phyloP scores from a whole-genome alignment of 2,113 vertebrate species.

The Anarrhichthys ocellatus region DNA sequence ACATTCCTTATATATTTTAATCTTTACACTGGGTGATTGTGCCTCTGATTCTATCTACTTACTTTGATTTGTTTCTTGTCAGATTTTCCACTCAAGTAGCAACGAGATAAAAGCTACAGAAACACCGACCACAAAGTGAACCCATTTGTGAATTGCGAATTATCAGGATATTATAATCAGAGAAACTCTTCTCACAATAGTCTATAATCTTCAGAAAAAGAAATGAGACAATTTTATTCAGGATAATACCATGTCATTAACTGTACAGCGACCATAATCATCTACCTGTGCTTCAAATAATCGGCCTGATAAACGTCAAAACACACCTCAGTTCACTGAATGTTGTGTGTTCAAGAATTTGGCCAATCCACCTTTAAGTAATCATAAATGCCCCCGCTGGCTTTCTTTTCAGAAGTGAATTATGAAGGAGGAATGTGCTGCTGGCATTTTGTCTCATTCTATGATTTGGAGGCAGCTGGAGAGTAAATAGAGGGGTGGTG shows the following conservation, averaged over 20 bases:
- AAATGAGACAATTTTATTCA: conserved; percentile 20
- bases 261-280: conserved; percentile 37
- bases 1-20: background rate
- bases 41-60: background rate
- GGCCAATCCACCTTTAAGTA: conserved; percentile 50
- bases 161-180: conserved; percentile 7
- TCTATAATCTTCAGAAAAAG: conserved; percentile 2
- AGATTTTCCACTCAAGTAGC: background rate
- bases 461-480: conserved; percentile 58
- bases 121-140: background rate
- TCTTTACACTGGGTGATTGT: background rate
- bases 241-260: conserved; percentile 52
- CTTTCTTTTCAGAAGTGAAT: conserved; percentile 44
- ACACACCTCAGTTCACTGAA: background rate
- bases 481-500: conserved; percentile 52
- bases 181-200: conserved; percentile 11
- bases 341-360: conserved; percentile 37
- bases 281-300: conserved; percentile 18
- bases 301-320: background rate
- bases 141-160: background rate
- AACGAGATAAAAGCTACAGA: background rate
- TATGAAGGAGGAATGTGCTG: conserved; percentile 67
- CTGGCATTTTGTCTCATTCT: conserved; percentile 63
- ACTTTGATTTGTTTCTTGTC: background rate
- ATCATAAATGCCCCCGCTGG: conserved; percentile 30